Evolutionary conservation across 2,113 vertebrate species (phyloP).

Genomic region (Chiloscyllium plagiosum): DNA sequence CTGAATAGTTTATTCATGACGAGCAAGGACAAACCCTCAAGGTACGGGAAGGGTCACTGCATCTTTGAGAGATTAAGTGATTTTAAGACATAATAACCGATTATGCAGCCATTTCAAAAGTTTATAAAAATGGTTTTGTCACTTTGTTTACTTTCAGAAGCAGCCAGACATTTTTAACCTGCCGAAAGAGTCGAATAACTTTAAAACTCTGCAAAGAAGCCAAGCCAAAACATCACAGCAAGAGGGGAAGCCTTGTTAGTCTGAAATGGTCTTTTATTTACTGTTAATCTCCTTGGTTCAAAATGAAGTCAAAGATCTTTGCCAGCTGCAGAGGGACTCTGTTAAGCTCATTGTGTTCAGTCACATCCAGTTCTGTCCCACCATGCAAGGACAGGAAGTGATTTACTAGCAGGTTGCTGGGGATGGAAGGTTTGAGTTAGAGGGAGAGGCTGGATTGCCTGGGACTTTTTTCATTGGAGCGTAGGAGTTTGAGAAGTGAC

Average conservation of each 20-base stretch:
- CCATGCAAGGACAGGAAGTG: neutral
- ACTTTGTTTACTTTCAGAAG: neutral
- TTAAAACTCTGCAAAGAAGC: neutral
- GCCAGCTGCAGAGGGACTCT: neutral
- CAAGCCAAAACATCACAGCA: neutral
- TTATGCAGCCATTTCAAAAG: neutral
- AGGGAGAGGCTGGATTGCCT: too few relatives aligned
- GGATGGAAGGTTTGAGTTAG: too few relatives aligned
- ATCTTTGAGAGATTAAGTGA: neutral
- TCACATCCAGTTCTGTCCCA: constrained; percentile 25
- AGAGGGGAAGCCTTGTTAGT: neutral
- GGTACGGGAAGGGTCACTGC: neutral
- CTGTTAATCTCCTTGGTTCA: neutral
- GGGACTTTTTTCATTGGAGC: too few relatives aligned
- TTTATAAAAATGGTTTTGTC: neutral
- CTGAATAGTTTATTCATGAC: neutral
- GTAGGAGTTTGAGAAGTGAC: too few relatives aligned
- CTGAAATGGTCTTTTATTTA: neutral
- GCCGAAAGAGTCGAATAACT: neutral
- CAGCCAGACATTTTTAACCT: neutral
- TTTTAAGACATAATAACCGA: neutral
- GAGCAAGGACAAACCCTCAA: neutral
- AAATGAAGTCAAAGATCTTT: constrained; percentile 1
- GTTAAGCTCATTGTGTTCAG: neutral
- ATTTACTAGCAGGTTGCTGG: too few relatives aligned